Conservation (phyloP, 2,888 invertebrate species). For the Athalia circularis region DNA sequence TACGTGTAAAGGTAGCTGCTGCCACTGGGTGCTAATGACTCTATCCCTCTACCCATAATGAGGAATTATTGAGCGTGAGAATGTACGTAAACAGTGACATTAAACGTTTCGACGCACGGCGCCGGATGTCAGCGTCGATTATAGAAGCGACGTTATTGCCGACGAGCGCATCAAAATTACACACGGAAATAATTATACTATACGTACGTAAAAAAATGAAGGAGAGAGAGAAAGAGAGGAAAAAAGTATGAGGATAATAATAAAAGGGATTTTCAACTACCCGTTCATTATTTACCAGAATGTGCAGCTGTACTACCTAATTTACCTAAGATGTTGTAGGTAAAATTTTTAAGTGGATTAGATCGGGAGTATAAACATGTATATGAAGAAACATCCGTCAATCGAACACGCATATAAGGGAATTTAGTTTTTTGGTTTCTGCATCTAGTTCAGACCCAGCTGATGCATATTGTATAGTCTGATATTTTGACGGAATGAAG, state of each 20-base stretch:
- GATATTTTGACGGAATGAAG: too few relatives aligned
- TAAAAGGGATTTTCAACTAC: too few relatives aligned
- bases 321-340: too few relatives aligned
- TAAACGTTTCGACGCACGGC: constrained; percentile 39
- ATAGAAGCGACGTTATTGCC: constrained; percentile 7
- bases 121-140: constrained; percentile 37
- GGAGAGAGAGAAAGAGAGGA: not conserved
- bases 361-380: too few relatives aligned
- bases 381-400: too few relatives aligned
- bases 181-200: constrained; percentile 37
- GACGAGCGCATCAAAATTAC: constrained; percentile 20
- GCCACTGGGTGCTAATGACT: constrained; percentile 33
- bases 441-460: too few relatives aligned
- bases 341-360: too few relatives aligned
- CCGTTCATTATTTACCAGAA: too few relatives aligned
- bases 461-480: too few relatives aligned
- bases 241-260: constrained; percentile 33
- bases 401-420: too few relatives aligned
- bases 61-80: constrained; percentile 42
- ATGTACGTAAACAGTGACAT: constrained; percentile 41
- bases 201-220: not conserved
- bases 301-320: too few relatives aligned
- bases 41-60: constrained; percentile 31
- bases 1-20: not conserved
- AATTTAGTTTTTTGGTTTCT: too few relatives aligned